Evolutionary conservation across 2,888 invertebrate species (phyloP).

Genomic region (Adela reaumurella): DNA sequence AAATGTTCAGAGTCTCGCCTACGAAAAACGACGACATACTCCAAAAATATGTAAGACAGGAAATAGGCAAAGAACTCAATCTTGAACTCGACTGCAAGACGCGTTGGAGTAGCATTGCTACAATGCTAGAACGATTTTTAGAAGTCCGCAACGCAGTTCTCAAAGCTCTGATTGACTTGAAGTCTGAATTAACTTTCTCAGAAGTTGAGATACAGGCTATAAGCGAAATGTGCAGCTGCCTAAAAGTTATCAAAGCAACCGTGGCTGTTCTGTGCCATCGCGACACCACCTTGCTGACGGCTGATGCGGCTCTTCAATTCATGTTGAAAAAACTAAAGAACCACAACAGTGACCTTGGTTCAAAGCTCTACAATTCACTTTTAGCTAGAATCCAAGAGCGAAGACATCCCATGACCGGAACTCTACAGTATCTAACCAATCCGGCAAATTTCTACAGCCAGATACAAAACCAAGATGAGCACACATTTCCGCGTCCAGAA

Average conservation of each 20-base stretch:
- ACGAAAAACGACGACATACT: constrained; percentile 10
- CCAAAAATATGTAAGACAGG: constrained; percentile 10
- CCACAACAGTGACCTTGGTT: background rate
- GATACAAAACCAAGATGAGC: background rate
- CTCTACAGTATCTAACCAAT: background rate
- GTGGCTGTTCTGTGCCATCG: constrained; percentile 12
- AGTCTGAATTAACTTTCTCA: constrained; percentile 3
- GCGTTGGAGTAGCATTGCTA: constrained; percentile 12
- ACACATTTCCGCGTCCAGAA: background rate
- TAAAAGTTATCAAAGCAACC: constrained; percentile 12
- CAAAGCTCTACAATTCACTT: background rate
- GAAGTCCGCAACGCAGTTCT: constrained; percentile 10
- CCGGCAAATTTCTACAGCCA: background rate
- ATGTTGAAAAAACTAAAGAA: background rate
- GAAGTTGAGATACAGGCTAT: constrained; percentile 10
- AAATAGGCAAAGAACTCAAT: constrained; percentile 10
- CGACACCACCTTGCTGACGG: constrained; percentile 10
- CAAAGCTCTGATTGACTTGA: constrained; percentile 13
- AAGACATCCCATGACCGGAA: background rate
- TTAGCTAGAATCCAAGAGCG: background rate
- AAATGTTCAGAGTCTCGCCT: constrained; percentile 6
- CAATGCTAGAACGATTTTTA: constrained; percentile 11
- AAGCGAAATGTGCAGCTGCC: constrained; percentile 5
- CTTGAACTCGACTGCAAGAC: constrained; percentile 12
- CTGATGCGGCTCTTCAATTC: constrained; percentile 10